Conservation (phyloP, 2,888 invertebrate species). For the Halocaridina rubra region DNA sequence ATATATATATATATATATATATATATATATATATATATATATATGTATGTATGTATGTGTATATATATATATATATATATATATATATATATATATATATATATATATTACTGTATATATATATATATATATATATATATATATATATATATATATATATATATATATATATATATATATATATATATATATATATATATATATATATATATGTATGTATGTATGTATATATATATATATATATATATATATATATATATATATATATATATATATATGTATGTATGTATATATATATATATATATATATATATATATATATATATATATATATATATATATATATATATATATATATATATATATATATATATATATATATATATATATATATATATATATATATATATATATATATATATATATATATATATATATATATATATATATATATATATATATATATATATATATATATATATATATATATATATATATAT, state of each 20-base stretch:
- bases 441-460: neutral
- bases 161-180: conserved; percentile 16
- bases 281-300: neutral
- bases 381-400: conserved; percentile 26
- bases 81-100: conserved; percentile 6
- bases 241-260: neutral
- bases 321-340: conserved; percentile 24
- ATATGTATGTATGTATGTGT: neutral
- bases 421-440: conserved; percentile 18
- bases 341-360: conserved; percentile 25
- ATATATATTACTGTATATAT: no score
- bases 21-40: conserved; percentile 13
- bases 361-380: conserved; percentile 30
- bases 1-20: conserved; percentile 18
- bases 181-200: conserved; percentile 6
- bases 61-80: conserved; percentile 9
- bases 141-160: conserved; percentile 2
- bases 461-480: no score
- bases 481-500: no score
- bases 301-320: neutral
- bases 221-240: neutral
- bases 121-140: conserved; percentile 7
- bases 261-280: neutral
- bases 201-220: neutral
- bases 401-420: neutral